Conservation (phyloP, 2,113 vertebrate species). For the Carlito syrichta region DNA sequence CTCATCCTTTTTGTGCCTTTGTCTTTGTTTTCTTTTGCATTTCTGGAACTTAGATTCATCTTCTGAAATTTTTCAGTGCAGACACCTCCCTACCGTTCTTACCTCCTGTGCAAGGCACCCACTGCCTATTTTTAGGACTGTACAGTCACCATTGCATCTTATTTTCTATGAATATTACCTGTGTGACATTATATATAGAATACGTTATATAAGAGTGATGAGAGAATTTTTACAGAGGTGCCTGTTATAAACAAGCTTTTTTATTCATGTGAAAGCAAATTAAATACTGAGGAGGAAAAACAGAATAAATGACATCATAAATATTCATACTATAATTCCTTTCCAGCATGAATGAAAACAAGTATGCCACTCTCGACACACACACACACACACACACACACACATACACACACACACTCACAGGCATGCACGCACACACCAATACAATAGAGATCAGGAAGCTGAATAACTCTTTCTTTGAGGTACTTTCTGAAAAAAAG, state of each 20-base stretch:
- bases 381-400: not conserved
- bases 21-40: not conserved
- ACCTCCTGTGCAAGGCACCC: not conserved
- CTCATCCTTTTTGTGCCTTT: not conserved
- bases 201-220: not conserved
- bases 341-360: not conserved
- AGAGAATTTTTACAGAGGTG: not conserved
- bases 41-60: not conserved
- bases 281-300: not conserved
- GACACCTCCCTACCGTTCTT: not conserved
- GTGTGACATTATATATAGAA: not conserved
- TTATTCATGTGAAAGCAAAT: not conserved
- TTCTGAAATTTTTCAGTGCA: not conserved
- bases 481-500: not conserved
- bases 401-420: fast-evolving
- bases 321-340: not conserved
- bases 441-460: no score
- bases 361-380: not conserved
- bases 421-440: no score
- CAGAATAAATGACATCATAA: not conserved
- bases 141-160: not conserved
- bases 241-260: not conserved
- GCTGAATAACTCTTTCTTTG: not conserved
- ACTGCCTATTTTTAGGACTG: not conserved
- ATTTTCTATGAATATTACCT: not conserved